Conservation (phyloP, 2,888 invertebrate species). For the Drosophila pullipes region DNA sequence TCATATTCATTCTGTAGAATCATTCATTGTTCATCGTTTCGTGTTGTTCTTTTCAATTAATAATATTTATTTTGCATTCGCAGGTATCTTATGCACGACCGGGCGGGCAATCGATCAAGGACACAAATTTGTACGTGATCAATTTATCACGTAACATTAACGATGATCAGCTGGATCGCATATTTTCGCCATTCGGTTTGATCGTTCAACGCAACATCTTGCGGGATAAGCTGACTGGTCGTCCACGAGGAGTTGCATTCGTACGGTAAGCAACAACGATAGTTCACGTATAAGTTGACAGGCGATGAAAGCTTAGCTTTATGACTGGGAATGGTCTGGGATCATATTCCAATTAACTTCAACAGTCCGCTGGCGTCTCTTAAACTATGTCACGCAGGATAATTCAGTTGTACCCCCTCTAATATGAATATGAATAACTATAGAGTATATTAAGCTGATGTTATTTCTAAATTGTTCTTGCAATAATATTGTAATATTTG, state of each 20-base stretch:
- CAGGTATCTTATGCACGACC: slow-evolving; percentile 96
- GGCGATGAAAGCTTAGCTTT: background rate
- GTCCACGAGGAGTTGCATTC: slow-evolving; percentile 96
- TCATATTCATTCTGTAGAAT: background rate
- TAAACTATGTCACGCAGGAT: background rate
- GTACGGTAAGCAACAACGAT: slow-evolving; percentile 88
- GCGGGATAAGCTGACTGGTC: slow-evolving; percentile 94
- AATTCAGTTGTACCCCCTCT: background rate
- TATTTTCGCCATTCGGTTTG: slow-evolving; percentile 94
- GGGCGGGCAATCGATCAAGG: slow-evolving; percentile 95
- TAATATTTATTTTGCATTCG: background rate
- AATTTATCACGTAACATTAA: slow-evolving; percentile 94
- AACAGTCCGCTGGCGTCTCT: background rate
- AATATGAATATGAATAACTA: background rate
- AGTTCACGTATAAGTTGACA: background rate
- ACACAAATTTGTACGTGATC: slow-evolving; percentile 96
- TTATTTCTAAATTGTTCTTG: background rate
- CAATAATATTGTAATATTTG: background rate
- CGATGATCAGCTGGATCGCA: slow-evolving; percentile 92
- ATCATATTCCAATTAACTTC: background rate
- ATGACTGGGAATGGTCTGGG: background rate
- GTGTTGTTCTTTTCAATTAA: background rate
- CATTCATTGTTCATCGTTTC: background rate
- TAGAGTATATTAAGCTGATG: background rate
- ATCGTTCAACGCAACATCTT: slow-evolving; percentile 97